phyloP scores from a whole-genome alignment of 1,140 invertebrate genomes.

The Drosophila saltans region DNA sequence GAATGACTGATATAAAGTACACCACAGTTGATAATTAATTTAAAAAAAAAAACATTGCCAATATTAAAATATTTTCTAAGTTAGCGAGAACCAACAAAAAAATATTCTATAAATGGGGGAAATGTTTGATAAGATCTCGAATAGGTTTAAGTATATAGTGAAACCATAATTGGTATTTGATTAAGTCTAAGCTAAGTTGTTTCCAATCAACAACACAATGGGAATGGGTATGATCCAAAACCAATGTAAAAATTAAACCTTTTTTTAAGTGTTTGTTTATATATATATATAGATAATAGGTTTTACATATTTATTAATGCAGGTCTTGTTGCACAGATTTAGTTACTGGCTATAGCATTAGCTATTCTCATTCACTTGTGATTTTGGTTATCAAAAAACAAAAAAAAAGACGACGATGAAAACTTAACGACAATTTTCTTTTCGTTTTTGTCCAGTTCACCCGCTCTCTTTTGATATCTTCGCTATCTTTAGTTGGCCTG shows the following conservation, averaged over 20 bases:
- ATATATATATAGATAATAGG: conserved; percentile 12
- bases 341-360: background rate
- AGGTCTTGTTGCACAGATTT: conserved; percentile 3
- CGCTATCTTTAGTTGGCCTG: conserved; percentile 2
- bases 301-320: conserved; percentile 19
- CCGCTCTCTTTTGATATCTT: background rate
- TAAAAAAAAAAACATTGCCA: background rate
- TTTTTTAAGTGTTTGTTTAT: background rate
- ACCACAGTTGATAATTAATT: background rate
- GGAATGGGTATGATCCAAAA: too few species aligned
- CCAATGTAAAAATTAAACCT: too few species aligned
- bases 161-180: too few species aligned
- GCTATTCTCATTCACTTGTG: conserved; percentile 6
- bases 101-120: too few species aligned
- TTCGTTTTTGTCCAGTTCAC: background rate
- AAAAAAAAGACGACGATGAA: conserved; percentile 12
- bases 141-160: too few species aligned
- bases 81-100: background rate
- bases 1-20: background rate
- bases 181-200: too few species aligned
- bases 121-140: too few species aligned
- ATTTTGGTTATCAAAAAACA: conserved; percentile 17
- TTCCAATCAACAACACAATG: too few species aligned
- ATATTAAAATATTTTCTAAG: background rate
- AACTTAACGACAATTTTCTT: conserved; percentile 14